Evolutionary conservation across 2,797 vertebrate genomes (phyloP), one percentile per base, ranked within the genome.

Genomic region (Phoebastria nigripes): DNA sequence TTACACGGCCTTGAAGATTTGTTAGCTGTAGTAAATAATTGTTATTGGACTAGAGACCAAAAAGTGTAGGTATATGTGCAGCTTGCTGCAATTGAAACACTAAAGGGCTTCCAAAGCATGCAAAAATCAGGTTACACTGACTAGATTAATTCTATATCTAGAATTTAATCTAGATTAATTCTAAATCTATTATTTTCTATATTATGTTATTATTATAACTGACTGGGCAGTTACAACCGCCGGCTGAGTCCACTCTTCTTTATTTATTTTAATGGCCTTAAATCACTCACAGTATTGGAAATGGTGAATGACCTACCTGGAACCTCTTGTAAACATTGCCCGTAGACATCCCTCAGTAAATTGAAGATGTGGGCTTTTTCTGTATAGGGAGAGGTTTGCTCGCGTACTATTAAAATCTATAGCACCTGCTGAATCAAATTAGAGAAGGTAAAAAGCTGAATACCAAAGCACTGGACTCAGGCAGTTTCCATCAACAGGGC

Each of bases 21-120:
- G 84, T 82, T 87, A 55, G 82, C 54, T 70, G 33, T 26, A 62
- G 42, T 78, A 96, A 97, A 96, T 92, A 63, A 93, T 51, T 73
- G 52, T 88, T 72, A 77, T 86, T 86, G 95, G 79, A 88, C 69
- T 18, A 71, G 88, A 87, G 69, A 92, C 76, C 44, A 35, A 31
- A n/a, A 82, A 62, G 51, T 66, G 79, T 56, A 89, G 59, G 69
- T 87, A 55, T 80, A 69, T 19, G 70, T 52, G 49, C 56, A 69
- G 76, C 72, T 82, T 86, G 65, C 52, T 70, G 44, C 65, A 71
- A 28, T 35, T 56, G 80, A 69, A 85, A 70, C 62, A 52, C 35
- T 8, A 35, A 70, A 82, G 41, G n/a, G 74, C 69, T 85, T 93
- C 44, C 87, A 88, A 87, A 94, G 71, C 69, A 35, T 52, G 42